Evolutionary conservation across 2,888 invertebrate species (phyloP), one percentile per base, ranked within the genome.

Genomic region (Hermaeophaga mercurialis): DNA sequence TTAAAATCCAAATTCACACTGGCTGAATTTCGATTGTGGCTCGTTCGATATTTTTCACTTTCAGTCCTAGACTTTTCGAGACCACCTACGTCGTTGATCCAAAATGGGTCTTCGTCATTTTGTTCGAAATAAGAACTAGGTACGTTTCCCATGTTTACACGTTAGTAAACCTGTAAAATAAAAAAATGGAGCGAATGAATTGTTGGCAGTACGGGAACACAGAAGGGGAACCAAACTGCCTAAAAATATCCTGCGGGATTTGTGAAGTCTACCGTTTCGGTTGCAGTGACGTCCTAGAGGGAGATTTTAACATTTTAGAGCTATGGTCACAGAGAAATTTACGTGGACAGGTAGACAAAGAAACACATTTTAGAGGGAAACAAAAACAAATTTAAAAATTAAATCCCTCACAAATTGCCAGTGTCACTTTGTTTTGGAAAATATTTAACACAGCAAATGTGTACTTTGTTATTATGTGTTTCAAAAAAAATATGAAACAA

Each of bases 121-220:
- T 64, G 59, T 61, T 57, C 60, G 59, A 48, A 56, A 38, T 53
- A 52, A 22, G 56, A 54, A 56, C 61, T 61, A 66, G 69, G 53
- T 11, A 62, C 61, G 62, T 73, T 75, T 33, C 75, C 74, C 75
- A 75, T 75, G 63, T 48, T 63, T 45, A 38, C 39, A 52, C 56
- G 48, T 54, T 48, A 53, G 34, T 39, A 31, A 11, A 38, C 39
- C 57, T 58, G 45, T 22, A 50, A 59, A 61, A 59, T 59, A 57
- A 48, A 52, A 59, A 12, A 19, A 34, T n/a, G 38, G 22, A 17
- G 7, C 33, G 36, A 49, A 47, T 45, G 53, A 53, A 45, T 45
- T 44, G 53, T 53, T 45, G 44, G 44, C 44, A 14, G 49, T 41
- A 33, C 28, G 17, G 7, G 12, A 43, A 53, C 38, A 52, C 47